These are phyloP conservation scores for Macrosoma leucophasiata DNA, from an alignment of 2,888 invertebrate genomes.

Conservation along the genomic window DNA sequence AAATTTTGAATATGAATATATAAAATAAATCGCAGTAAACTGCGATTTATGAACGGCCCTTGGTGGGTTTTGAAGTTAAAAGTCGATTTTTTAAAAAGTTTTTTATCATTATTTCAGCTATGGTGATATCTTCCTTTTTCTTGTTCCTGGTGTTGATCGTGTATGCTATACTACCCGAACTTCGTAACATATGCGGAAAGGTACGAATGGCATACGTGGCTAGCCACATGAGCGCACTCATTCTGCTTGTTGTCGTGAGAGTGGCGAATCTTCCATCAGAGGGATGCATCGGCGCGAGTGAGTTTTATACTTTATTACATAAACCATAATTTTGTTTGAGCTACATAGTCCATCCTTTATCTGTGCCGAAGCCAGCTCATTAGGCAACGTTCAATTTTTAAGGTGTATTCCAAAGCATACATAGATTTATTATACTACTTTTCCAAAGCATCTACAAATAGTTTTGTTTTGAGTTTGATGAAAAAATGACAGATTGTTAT, in stretches of 20 bases:
- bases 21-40: not conserved
- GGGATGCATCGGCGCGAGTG: slow-evolving; percentile 37
- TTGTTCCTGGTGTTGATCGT: slow-evolving; percentile 27
- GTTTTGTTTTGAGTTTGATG: no score
- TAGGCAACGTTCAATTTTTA: not conserved
- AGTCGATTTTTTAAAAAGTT: not conserved
- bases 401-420: not conserved
- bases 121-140: slow-evolving; percentile 28
- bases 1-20: not conserved
- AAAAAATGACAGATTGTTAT: no score
- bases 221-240: slow-evolving; percentile 39
- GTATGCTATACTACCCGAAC: slow-evolving; percentile 23
- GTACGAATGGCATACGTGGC: slow-evolving; percentile 33
- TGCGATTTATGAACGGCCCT: not conserved
- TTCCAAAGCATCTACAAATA: no score
- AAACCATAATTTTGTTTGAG: no score
- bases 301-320: slow-evolving; percentile 26
- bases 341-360: no score
- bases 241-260: slow-evolving; percentile 38
- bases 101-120: slow-evolving; percentile 20
- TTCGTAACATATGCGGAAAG: slow-evolving; percentile 26
- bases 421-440: not conserved
- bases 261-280: slow-evolving; percentile 7
- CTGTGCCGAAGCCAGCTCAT: not conserved
- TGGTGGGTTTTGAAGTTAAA: not conserved